These are phyloP conservation scores for Portunus trituberculatus DNA, from an alignment of 1,140 invertebrate species.

Conservation along the genomic window DNA sequence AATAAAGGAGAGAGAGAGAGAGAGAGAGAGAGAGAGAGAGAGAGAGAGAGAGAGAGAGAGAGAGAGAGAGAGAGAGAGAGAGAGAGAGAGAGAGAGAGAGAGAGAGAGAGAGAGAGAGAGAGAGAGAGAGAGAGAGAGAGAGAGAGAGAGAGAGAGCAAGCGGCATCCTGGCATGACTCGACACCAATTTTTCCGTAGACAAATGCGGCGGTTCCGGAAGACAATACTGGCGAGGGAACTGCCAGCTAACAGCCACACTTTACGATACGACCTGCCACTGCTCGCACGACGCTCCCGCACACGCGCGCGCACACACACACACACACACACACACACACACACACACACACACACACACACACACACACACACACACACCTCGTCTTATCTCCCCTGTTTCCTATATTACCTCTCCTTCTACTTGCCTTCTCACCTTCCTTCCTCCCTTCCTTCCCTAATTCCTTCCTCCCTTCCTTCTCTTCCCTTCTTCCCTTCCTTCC, in stretches of 20 bases:
- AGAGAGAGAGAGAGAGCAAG: background rate
- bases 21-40: background rate
- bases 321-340: background rate
- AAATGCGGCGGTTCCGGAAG: background rate
- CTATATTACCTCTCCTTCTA: background rate
- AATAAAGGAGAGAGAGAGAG: background rate
- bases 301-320: background rate
- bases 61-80: background rate
- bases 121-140: conserved; percentile 21
- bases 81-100: background rate
- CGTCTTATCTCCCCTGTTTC: background rate
- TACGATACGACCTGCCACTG: background rate
- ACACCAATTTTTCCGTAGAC: background rate
- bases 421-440: background rate
- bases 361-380: background rate
- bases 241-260: background rate
- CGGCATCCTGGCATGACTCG: background rate
- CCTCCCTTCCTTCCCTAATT: background rate
- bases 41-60: background rate
- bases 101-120: background rate
- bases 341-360: background rate
- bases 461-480: background rate
- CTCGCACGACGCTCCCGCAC: background rate
- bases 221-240: conserved; percentile 1
- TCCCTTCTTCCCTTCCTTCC: background rate